phyloP scores from a whole-genome alignment of 2,797 vertebrate genomes.

The Salmo trutta region DNA sequence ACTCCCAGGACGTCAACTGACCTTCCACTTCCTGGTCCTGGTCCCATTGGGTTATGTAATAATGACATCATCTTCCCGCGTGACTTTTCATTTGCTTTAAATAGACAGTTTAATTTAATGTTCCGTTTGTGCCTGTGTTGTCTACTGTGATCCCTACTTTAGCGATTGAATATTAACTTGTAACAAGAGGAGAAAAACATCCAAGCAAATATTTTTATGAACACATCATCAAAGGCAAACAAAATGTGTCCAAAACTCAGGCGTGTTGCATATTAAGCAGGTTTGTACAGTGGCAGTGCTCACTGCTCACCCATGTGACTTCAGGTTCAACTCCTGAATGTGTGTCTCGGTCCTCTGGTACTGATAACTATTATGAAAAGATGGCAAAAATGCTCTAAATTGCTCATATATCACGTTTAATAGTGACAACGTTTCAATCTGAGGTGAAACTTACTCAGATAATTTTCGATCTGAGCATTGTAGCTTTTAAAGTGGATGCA shows the following conservation, averaged over 20 bases:
- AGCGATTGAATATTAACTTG: constrained; percentile 5
- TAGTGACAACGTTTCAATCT: too few species aligned
- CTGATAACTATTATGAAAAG: too few species aligned
- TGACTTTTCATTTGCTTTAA: not conserved
- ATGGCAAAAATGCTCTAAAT: too few species aligned
- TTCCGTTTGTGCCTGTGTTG: not conserved
- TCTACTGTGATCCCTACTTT: not conserved
- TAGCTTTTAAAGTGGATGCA: too few species aligned
- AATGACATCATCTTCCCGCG: not conserved
- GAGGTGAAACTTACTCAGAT: too few species aligned
- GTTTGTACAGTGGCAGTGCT: not conserved
- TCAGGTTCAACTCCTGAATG: too few species aligned
- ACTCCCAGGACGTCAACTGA: not conserved
- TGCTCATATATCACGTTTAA: too few species aligned
- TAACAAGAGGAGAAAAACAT: not conserved
- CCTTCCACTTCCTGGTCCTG: not conserved
- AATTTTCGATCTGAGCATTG: too few species aligned
- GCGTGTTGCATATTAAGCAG: not conserved
- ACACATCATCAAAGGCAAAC: constrained; percentile 2
- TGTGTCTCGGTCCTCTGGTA: too few species aligned
- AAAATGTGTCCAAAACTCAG: not conserved
- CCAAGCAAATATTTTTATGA: not conserved
- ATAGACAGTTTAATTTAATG: not conserved
- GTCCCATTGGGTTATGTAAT: not conserved
- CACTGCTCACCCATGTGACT: too few species aligned